A percentile compares a stretch with the other conserved stretches of the same genome.
Evolutionary conservation across 2,113 vertebrate genomes (phyloP).

Genomic region (Narcine bancroftii): DNA sequence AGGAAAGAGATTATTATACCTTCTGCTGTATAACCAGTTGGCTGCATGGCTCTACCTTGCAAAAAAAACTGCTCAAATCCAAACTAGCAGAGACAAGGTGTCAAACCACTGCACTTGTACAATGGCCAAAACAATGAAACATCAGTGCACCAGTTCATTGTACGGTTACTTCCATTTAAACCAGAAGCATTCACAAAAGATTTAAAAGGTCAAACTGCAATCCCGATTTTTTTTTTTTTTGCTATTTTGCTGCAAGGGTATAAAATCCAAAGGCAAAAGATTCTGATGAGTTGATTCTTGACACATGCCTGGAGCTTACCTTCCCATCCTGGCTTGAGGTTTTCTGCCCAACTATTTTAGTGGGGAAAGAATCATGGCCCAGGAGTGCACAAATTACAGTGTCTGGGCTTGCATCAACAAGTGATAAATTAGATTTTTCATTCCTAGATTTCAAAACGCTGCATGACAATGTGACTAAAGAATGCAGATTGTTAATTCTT

Average conservation of each 20-base stretch:
- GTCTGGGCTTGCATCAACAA: neutral
- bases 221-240: neutral
- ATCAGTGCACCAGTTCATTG: neutral
- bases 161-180: neutral
- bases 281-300: neutral
- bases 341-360: neutral
- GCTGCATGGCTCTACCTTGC: slow-evolving; percentile 51
- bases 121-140: neutral
- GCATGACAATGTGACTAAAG: neutral
- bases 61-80: neutral
- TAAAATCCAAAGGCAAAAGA: neutral
- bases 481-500: neutral
- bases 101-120: neutral
- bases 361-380: neutral
- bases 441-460: neutral
- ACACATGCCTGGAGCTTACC: neutral
- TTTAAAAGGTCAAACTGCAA: neutral
- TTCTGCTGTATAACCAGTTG: slow-evolving; percentile 57
- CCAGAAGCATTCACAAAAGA: neutral
- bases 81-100: neutral
- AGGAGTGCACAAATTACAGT: neutral
- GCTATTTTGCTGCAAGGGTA: neutral
- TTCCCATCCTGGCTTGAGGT: neutral
- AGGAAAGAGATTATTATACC: slow-evolving; percentile 56
- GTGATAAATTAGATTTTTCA: neutral